A percentile compares a stretch with the other conserved stretches of the same genome.
Conservation (phyloP, 2,797 vertebrate genomes). For the Sebastes iracundus region DNA sequence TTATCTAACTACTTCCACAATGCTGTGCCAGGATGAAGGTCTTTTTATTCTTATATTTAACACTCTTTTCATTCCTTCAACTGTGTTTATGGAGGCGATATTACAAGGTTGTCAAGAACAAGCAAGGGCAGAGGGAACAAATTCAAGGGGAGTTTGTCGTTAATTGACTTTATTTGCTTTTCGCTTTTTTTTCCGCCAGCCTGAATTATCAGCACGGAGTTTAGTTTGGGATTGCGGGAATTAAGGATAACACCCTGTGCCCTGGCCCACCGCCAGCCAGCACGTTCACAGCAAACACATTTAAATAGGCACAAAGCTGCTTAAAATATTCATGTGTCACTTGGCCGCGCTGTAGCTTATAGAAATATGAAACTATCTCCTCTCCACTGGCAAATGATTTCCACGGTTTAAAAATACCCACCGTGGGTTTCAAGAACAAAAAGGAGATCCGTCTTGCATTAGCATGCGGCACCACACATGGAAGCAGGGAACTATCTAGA, state of each 20-base stretch:
- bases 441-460: conserved; percentile 76
- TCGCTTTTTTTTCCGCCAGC: conserved; percentile 77
- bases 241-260: conserved; percentile 86
- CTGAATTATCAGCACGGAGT: conserved; percentile 87
- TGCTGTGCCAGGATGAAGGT: conserved; percentile 17
- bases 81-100: conserved; percentile 30
- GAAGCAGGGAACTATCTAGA: conserved; percentile 67
- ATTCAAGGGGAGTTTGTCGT: conserved; percentile 74
- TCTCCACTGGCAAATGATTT: conserved; percentile 85
- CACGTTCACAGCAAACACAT: conserved; percentile 88
- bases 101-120: conserved; percentile 50
- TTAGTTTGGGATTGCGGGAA: conserved; percentile 88
- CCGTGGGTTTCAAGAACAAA: conserved; percentile 85
- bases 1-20: conserved; percentile 51
- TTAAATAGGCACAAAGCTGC: conserved; percentile 92
- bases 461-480: conserved; percentile 74
- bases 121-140: conserved; percentile 81
- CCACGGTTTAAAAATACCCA: conserved; percentile 84
- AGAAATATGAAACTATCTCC: conserved; percentile 88
- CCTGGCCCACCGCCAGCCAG: conserved; percentile 85
- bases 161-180: conserved; percentile 93
- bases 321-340: conserved; percentile 94
- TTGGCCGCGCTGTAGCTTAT: conserved; percentile 85
- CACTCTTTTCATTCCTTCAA: conserved; percentile 17
- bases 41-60: conserved; percentile 50